Percentiles rank a stretch among this genome's conserved stretches.
phyloP scores from a whole-genome alignment of 2,797 vertebrate genomes.

The Lacerta bilineata region DNA sequence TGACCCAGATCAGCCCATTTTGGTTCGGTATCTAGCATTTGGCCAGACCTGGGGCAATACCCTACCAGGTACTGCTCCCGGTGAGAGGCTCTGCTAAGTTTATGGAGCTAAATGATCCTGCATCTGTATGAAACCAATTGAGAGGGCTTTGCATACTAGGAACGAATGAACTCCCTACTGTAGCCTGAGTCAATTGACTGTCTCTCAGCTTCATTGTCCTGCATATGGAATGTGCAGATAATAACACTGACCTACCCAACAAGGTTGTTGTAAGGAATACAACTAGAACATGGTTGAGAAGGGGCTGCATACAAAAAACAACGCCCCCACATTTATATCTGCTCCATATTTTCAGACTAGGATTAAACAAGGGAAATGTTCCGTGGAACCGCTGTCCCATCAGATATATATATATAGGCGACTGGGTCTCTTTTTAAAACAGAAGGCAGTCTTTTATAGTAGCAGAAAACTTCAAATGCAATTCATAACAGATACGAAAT shows the following conservation, averaged over 20 bases:
- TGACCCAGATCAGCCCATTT: too few relatives aligned
- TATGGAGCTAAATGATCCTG: too few relatives aligned
- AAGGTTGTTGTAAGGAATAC: neutral
- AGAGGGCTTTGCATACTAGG: too few relatives aligned
- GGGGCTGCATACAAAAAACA: neutral
- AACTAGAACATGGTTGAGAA: neutral
- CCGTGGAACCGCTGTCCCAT: neutral
- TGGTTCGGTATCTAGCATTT: too few relatives aligned
- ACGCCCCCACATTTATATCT: neutral
- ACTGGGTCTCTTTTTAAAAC: slow-evolving; percentile 49
- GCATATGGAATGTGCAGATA: neutral
- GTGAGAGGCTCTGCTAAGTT: too few relatives aligned
- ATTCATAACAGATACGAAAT: slow-evolving; percentile 34
- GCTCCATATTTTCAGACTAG: neutral
- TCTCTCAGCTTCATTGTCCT: too few relatives aligned
- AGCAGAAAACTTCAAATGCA: slow-evolving; percentile 10
- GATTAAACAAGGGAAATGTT: neutral
- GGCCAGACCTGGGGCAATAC: too few relatives aligned
- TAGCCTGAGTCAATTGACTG: neutral
- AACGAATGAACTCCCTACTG: too few relatives aligned
- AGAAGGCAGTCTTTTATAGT: slow-evolving; percentile 35
- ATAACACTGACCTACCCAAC: neutral
- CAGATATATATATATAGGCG: neutral
- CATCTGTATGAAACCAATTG: too few relatives aligned
- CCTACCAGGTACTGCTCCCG: too few relatives aligned